Percentiles rank a stretch among this genome's conserved stretches.
These are phyloP conservation scores for Suncus etruscus DNA, from an alignment of 2,113 vertebrate genomes.

Conservation along the genomic window DNA sequence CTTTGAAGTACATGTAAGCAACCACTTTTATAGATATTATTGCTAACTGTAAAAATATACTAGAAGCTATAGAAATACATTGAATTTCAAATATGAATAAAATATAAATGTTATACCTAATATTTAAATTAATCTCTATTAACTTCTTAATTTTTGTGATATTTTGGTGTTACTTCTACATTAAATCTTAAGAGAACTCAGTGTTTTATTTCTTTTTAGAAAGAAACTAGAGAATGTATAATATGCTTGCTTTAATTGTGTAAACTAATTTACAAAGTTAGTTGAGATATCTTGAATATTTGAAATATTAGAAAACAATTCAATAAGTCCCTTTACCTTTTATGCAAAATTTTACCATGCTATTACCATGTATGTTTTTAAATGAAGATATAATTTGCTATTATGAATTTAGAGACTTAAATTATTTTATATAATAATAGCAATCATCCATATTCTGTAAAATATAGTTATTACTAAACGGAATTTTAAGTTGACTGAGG, in stretches of 20 bases:
- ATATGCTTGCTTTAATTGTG: not conserved
- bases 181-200: not conserved
- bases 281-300: not conserved
- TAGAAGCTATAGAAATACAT: not conserved
- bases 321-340: not conserved
- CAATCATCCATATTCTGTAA: not conserved
- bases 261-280: not conserved
- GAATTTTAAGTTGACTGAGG: not conserved
- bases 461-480: not conserved
- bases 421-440: not conserved
- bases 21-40: not conserved
- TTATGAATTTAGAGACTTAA: not conserved
- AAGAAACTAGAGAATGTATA: not conserved
- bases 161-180: not conserved
- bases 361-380: not conserved
- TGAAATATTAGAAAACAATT: not conserved
- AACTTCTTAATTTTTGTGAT: not conserved
- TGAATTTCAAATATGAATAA: not conserved
- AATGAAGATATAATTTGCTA: not conserved
- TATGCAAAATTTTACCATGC: not conserved
- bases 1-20: not conserved
- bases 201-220: not conserved
- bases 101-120: not conserved
- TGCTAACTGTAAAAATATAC: not conserved
- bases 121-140: not conserved